These are phyloP conservation scores for Daptonema setosum DNA, from an alignment of 2,888 invertebrate genomes.

Conservation along the genomic window DNA sequence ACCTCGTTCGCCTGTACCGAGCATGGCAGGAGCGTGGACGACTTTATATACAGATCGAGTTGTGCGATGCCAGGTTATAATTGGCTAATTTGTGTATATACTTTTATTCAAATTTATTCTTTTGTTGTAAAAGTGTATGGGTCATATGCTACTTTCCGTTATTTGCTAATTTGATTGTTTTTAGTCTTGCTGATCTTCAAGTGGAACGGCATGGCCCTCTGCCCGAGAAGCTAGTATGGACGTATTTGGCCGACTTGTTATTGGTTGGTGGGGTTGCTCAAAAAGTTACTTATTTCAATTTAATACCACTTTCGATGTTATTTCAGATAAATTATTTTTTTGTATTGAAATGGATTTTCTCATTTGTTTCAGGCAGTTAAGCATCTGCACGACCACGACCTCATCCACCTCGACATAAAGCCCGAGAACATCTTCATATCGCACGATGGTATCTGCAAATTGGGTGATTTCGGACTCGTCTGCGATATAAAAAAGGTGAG, in stretches of 20 bases:
- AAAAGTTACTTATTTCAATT: not conserved
- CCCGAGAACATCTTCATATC: constrained; percentile 52
- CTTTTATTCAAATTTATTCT: too few relatives aligned
- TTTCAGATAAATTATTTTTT: too few relatives aligned
- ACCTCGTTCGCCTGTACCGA: constrained; percentile 43
- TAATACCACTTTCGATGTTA: too few relatives aligned
- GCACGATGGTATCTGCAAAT: constrained; percentile 42
- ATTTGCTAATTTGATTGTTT: not conserved
- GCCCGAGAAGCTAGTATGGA: constrained; percentile 43
- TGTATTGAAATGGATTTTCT: too few relatives aligned
- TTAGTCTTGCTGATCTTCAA: constrained; percentile 39
- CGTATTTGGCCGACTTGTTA: constrained; percentile 43
- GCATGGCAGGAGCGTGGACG: constrained; percentile 52
- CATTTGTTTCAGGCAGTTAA: constrained; percentile 31
- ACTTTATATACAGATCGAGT: constrained; percentile 48
- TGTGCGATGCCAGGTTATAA: constrained; percentile 42
- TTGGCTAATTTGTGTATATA: too few relatives aligned
- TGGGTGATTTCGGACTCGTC: constrained; percentile 53
- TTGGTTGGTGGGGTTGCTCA: constrained; percentile 21
- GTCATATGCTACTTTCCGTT: too few relatives aligned
- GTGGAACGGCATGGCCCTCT: constrained; percentile 36
- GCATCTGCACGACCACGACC: constrained; percentile 44
- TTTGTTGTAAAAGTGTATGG: too few relatives aligned
- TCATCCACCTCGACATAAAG: constrained; percentile 54
- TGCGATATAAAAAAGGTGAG: constrained; percentile 35